Conservation (phyloP, 2,888 invertebrate species). For the Noctua comes region DNA sequence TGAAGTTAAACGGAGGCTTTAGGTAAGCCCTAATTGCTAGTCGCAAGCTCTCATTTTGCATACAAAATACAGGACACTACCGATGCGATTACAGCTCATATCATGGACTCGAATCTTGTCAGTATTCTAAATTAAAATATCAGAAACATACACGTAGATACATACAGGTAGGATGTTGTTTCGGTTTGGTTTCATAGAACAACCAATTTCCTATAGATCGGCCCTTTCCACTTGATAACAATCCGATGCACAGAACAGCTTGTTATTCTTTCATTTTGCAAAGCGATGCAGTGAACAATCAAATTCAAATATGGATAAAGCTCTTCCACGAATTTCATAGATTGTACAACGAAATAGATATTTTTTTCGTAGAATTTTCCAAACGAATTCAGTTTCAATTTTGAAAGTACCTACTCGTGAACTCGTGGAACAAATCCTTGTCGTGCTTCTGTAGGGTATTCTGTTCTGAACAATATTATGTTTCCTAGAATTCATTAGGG, state of each 20-base stretch:
- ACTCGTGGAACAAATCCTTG: neutral
- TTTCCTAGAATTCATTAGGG: conserved; percentile 8
- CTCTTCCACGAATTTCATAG: conserved; percentile 39
- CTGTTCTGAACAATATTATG: conserved; percentile 11
- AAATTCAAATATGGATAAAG: conserved; percentile 50
- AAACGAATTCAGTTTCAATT: conserved; percentile 24
- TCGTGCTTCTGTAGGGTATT: neutral
- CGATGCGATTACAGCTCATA: conserved; percentile 17
- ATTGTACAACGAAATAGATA: conserved; percentile 16
- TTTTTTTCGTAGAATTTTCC: conserved; percentile 10
- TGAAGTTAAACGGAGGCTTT: conserved; percentile 17
- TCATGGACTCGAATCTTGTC: conserved; percentile 12
- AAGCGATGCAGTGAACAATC: conserved; percentile 30
- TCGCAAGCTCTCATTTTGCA: conserved; percentile 32
- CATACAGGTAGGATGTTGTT: too few relatives aligned
- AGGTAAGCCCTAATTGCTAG: conserved; percentile 20
- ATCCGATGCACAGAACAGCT: conserved; percentile 8
- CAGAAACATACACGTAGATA: conserved; percentile 25
- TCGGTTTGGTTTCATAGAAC: conserved; percentile 5
- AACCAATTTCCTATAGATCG: conserved; percentile 38
- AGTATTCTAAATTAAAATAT: conserved; percentile 15
- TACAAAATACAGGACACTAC: conserved; percentile 11
- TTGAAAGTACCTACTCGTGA: conserved; percentile 6
- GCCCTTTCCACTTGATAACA: conserved; percentile 40
- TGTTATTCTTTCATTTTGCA: conserved; percentile 55